Evolutionary conservation across 2,888 invertebrate species (phyloP).

Genomic region (Catocala fraxini): DNA sequence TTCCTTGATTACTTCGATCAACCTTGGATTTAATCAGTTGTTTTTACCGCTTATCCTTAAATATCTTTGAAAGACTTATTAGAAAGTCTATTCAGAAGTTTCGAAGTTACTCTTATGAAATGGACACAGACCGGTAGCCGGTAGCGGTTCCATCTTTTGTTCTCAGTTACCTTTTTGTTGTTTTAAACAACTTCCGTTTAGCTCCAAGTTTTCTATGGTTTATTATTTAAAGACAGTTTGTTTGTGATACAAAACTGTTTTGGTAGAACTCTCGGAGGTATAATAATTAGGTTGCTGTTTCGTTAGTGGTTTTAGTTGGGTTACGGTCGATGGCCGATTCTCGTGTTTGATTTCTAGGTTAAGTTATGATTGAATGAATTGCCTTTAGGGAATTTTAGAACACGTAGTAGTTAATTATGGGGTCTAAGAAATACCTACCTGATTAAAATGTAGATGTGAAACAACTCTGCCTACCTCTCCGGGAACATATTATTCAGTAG

Average conservation of each 20-base stretch:
- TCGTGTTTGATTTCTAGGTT: too few species aligned
- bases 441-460: too few species aligned
- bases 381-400: too few species aligned
- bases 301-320: too few species aligned
- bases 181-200: constrained; percentile 9
- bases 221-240: not conserved
- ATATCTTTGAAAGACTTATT: constrained; percentile 12
- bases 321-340: too few species aligned
- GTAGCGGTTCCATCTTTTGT: constrained; percentile 21
- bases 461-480: too few species aligned
- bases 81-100: constrained; percentile 25
- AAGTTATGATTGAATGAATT: too few species aligned
- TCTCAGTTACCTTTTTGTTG: constrained; percentile 13
- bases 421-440: too few species aligned
- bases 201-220: constrained; percentile 4
- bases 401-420: too few species aligned
- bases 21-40: constrained; percentile 16
- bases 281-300: too few species aligned
- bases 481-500: too few species aligned
- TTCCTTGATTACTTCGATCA: constrained; percentile 4
- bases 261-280: not conserved
- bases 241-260: not conserved
- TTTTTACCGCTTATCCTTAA: constrained; percentile 15
- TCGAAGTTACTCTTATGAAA: constrained; percentile 15
- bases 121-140: constrained; percentile 9